Percentiles rank a stretch among this genome's conserved stretches.
Conservation (phyloP, 2,797 vertebrate species). For the Leuciscus waleckii region DNA sequence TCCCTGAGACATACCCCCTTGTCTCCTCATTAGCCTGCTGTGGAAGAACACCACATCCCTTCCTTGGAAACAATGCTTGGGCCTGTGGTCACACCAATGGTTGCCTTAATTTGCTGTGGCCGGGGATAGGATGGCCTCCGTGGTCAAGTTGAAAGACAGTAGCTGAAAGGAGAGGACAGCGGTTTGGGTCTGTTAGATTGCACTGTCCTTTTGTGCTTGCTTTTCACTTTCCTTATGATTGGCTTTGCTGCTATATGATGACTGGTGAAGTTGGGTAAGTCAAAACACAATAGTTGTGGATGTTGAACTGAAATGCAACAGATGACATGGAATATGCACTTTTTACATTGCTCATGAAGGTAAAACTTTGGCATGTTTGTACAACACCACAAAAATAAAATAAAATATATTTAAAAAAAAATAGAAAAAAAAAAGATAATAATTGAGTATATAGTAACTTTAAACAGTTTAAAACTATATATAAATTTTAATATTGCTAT, state of each 20-base stretch:
- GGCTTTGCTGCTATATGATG: neutral
- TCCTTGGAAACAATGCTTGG: constrained; percentile 22
- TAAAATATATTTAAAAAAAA: neutral
- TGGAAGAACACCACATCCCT: constrained; percentile 12
- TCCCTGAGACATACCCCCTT: constrained; percentile 34
- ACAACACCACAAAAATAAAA: neutral
- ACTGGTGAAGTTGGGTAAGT: neutral
- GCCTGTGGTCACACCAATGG: constrained; percentile 38
- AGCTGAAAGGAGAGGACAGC: constrained; percentile 2
- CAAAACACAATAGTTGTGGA: neutral
- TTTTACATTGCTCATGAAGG: neutral
- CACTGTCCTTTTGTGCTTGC: constrained; percentile 3
- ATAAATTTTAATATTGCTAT: neutral
- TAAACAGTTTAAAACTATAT: neutral
- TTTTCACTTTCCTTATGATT: neutral
- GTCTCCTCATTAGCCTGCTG: constrained; percentile 48
- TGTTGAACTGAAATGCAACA: neutral
- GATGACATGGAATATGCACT: neutral
- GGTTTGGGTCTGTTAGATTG: constrained; percentile 25
- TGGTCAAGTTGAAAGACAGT: constrained; percentile 23
- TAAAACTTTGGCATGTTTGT: neutral
- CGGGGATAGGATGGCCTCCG: constrained; percentile 8
- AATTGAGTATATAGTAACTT: neutral
- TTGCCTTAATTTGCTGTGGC: constrained; percentile 47
- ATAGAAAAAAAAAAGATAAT: neutral